Evolutionary conservation across 1,140 invertebrate genomes (phyloP).

Genomic region (Agrypnia vestita): DNA sequence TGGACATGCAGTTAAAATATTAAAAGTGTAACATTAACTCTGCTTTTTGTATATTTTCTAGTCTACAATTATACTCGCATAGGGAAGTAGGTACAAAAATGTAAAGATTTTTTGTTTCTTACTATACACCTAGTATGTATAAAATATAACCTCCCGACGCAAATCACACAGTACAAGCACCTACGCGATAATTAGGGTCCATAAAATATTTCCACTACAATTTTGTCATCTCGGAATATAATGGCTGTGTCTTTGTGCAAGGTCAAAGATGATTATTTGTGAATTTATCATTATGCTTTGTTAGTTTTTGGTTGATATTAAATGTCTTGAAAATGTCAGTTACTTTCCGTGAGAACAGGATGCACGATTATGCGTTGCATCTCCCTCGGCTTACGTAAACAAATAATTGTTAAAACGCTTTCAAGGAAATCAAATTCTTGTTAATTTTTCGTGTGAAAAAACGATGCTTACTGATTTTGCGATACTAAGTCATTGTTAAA

Average conservation of each 20-base stretch:
- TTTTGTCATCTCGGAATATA: conserved; percentile 30
- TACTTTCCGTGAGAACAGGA: conserved; percentile 30
- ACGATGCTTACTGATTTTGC: conserved; percentile 11
- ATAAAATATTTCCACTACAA: conserved; percentile 13
- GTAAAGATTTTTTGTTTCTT: too few relatives aligned
- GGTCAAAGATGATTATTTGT: conserved; percentile 33
- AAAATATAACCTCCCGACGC: not conserved
- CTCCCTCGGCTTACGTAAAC: conserved; percentile 7
- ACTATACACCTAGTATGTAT: not conserved
- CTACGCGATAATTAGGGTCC: not conserved
- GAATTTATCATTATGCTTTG: conserved; percentile 38
- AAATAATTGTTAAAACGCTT: conserved; percentile 12
- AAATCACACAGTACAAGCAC: conserved; percentile 26
- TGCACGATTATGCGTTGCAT: conserved; percentile 18
- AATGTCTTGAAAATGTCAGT: conserved; percentile 31
- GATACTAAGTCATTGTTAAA: conserved; percentile 1
- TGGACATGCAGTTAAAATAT: too few relatives aligned
- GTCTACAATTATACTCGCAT: too few relatives aligned
- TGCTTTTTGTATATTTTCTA: too few relatives aligned
- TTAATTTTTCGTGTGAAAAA: conserved; percentile 35
- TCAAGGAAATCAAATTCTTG: conserved; percentile 24
- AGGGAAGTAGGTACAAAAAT: too few relatives aligned
- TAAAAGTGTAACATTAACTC: too few relatives aligned
- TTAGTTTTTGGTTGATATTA: conserved; percentile 8
- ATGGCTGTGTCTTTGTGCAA: conserved; percentile 35